Evolutionary conservation across 2,888 invertebrate species (phyloP), one percentile per base, ranked within the genome.

Genomic region (Malachius bipustulatus): DNA sequence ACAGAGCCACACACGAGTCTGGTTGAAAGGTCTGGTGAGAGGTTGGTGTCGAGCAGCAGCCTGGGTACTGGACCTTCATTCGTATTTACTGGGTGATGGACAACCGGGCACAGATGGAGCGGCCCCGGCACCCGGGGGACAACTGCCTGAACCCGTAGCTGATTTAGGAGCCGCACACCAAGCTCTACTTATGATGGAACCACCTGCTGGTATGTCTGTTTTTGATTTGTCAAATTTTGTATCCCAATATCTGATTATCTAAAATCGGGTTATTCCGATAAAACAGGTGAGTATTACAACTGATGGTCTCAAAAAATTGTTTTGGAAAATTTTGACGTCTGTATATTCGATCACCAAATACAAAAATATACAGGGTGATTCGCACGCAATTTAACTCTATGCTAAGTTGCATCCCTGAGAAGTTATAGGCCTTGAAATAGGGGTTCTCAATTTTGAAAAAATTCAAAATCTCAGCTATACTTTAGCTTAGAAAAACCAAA

Each of bases 1-100:
- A 56, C 96, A 98, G 63, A 88, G 90, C 0, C 94, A 97, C 60
- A 94, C 94, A 0, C 73, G 94, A 4, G 82, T 82, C 4, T 94
- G 96, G 90, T 65, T 97, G 42, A 94, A 96, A 60, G 77, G 78
- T n/a, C 65, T 87, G 6, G 77, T 97, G 1, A 73, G 84, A 4
- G 71, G 77, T 36, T 93, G 93, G 93, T 93, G 91, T 58, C 70
- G 73, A 14, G 73, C 75, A 4, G 82, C 88, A 1, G 82, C 94
- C 0, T 89, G 85, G 69, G 55, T 82, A 13, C 64, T 96, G 2
- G 85, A 89, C 36, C 73, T 94, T 6, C 80, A 88, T 41, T 93
- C 93, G 0, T 96, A 94, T 58, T 64, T 96, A 35, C 66, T 96
- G 30, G 87, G 91, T 0, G 52, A 54, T 30, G 55, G 49, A 19